Evolutionary conservation across 1,140 invertebrate species (phyloP).

Genomic region (Vanessa atalanta): DNA sequence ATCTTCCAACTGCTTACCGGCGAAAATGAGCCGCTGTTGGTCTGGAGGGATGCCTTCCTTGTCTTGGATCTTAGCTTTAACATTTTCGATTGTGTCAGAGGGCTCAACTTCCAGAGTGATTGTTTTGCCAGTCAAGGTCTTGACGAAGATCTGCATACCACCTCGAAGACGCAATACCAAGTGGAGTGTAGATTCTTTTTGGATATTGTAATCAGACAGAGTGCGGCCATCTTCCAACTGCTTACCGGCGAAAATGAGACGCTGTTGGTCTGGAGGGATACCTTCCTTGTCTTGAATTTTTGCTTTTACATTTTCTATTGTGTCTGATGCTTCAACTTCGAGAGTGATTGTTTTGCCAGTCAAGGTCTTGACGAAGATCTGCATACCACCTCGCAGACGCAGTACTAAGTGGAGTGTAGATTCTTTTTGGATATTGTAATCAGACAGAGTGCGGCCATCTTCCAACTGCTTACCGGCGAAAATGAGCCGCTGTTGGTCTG

Average conservation of each 20-base stretch:
- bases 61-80: not conserved
- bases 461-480: slow-evolving; percentile 3
- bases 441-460: not conserved
- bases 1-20: slow-evolving; percentile 1
- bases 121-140: slow-evolving; percentile 29
- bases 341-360: slow-evolving; percentile 3
- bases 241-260: slow-evolving; percentile 1
- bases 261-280: slow-evolving; percentile 30
- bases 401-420: not conserved
- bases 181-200: not conserved
- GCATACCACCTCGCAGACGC: slow-evolving; percentile 1
- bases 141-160: slow-evolving; percentile 10
- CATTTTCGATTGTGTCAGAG: slow-evolving; percentile 1
- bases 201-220: not conserved
- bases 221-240: not conserved
- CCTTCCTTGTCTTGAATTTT: slow-evolving; percentile 17
- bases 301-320: slow-evolving; percentile 5
- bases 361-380: slow-evolving; percentile 6
- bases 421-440: slow-evolving; percentile 3
- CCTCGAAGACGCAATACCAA: slow-evolving; percentile 5
- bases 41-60: slow-evolving; percentile 7
- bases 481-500: slow-evolving; percentile 5
- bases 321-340: not conserved
- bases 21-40: slow-evolving; percentile 6
- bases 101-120: not conserved